Evolutionary conservation across 2,888 invertebrate species (phyloP).

Genomic region (Plemyria rubiginata): DNA sequence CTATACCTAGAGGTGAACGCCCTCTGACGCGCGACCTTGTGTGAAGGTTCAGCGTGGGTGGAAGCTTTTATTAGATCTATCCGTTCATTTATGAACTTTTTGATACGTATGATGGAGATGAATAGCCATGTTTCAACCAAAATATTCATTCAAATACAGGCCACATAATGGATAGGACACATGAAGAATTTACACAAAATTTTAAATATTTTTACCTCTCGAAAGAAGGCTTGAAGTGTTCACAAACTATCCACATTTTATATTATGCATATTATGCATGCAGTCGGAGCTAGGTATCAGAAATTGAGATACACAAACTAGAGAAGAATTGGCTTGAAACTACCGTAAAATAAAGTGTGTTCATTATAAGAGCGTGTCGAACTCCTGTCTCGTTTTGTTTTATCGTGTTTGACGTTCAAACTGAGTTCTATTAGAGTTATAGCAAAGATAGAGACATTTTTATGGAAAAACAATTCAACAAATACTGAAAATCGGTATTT

Average conservation of each 20-base stretch:
- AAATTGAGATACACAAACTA: background rate
- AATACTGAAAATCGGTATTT: no score
- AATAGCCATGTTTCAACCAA: constrained; percentile 2
- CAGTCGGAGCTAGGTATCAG: no score
- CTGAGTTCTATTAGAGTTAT: background rate
- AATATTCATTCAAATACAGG: background rate
- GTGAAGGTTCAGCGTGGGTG: constrained; percentile 36
- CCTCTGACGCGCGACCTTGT: constrained; percentile 39
- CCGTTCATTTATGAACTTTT: constrained; percentile 22
- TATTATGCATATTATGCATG: no score
- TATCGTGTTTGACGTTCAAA: constrained; percentile 20
- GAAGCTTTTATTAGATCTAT: constrained; percentile 28
- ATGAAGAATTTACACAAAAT: no score
- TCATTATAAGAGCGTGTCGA: constrained; percentile 34
- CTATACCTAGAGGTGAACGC: constrained; percentile 27
- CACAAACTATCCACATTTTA: no score
- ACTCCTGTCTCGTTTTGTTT: constrained; percentile 36
- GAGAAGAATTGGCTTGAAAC: constrained; percentile 17
- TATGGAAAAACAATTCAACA: background rate
- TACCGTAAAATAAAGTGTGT: constrained; percentile 27
- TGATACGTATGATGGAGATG: constrained; percentile 30
- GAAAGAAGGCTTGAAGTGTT: no score
- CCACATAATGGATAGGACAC: background rate
- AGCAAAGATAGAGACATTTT: background rate
- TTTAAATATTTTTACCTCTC: no score